A percentile compares a stretch with the other conserved stretches of the same genome.
phyloP scores from a whole-genome alignment of 2,888 invertebrate species.

The Xanthorhoe designata region DNA sequence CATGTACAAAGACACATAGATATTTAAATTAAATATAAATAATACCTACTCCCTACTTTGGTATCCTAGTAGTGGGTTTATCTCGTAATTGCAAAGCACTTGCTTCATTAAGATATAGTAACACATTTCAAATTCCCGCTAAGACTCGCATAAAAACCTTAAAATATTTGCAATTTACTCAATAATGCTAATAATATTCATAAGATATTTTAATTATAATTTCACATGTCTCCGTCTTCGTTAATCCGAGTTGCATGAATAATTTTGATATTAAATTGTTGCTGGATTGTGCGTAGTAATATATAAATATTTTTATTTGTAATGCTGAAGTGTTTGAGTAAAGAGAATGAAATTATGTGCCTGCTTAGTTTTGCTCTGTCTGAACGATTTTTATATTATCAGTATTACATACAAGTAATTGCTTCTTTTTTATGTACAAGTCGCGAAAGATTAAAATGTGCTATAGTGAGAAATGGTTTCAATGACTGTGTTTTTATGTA shows the following conservation, averaged over 20 bases:
- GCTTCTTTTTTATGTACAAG: too few relatives aligned
- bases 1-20: too few relatives aligned
- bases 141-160: constrained; percentile 66
- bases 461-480: too few relatives aligned
- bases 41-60: too few relatives aligned
- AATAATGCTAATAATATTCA: constrained; percentile 62
- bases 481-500: too few relatives aligned
- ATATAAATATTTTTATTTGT: constrained; percentile 21
- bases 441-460: too few relatives aligned
- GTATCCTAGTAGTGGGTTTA: neutral
- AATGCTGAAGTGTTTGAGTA: neutral
- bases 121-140: constrained; percentile 58
- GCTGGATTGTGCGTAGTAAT: constrained; percentile 23
- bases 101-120: constrained; percentile 16
- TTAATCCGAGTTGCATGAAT: constrained; percentile 62
- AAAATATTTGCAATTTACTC: constrained; percentile 59
- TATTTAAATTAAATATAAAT: too few relatives aligned
- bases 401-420: too few relatives aligned
- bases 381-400: neutral
- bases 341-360: neutral
- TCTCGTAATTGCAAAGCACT: constrained; percentile 8
- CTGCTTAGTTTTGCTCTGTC: neutral
- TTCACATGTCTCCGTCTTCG: constrained; percentile 60
- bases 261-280: constrained; percentile 56
- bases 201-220: constrained; percentile 74